Evolutionary conservation across 2,888 invertebrate species (phyloP).

Genomic region (Linnaemya vulpina): DNA sequence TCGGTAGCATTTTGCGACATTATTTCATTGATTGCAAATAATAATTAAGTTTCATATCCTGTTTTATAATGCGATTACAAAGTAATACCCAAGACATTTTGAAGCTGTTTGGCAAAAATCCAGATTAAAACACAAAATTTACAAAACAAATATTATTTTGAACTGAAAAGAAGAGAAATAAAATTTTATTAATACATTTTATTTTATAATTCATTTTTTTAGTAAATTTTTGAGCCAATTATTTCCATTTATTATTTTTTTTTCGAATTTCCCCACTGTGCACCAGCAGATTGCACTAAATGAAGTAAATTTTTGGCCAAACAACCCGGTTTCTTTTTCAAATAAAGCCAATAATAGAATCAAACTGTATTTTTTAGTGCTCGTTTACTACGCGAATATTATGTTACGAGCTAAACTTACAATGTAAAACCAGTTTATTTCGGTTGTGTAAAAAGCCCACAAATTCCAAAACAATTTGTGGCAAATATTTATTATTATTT

Average conservation of each 20-base stretch:
- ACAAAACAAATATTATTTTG: conserved; percentile 21
- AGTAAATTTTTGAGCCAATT: no score
- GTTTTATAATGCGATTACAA: conserved; percentile 37
- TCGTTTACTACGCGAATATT: background rate
- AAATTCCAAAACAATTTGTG: conserved; percentile 61
- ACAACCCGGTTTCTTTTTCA: background rate
- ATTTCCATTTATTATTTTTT: no score
- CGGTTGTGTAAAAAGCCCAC: conserved; percentile 4
- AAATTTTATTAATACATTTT: background rate
- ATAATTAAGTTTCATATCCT: conserved; percentile 47
- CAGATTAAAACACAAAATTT: conserved; percentile 27
- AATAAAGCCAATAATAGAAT: no score
- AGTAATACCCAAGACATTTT: conserved; percentile 61
- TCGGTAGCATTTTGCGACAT: conserved; percentile 83
- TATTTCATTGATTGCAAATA: conserved; percentile 74
- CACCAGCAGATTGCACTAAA: no score
- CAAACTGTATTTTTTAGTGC: conserved; percentile 26
- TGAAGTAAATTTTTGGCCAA: no score
- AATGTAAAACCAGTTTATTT: conserved; percentile 32
- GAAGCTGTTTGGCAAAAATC: conserved; percentile 43
- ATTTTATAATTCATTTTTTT: background rate
- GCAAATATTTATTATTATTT: conserved; percentile 22
- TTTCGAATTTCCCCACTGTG: no score
- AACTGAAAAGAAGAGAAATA: conserved; percentile 37
- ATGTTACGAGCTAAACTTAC: background rate